Conservation (phyloP, 2,113 vertebrate species). For the Saccopteryx bilineata region DNA sequence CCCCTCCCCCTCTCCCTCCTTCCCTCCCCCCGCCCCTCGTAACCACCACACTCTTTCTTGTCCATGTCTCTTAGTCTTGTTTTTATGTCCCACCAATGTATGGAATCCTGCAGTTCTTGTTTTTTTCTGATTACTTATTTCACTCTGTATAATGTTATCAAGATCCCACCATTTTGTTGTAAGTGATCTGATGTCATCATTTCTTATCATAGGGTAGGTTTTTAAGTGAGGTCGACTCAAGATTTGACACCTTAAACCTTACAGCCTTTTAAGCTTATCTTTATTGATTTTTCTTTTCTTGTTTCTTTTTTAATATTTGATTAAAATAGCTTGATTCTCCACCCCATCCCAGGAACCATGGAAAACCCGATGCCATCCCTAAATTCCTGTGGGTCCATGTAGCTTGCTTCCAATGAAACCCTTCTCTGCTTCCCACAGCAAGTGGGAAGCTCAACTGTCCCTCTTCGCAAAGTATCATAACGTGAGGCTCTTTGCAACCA, state of each 20-base stretch:
- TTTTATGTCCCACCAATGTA: too few species aligned
- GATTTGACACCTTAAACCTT: background rate
- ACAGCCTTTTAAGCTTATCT: background rate
- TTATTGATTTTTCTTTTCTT: background rate
- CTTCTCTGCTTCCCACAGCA: background rate
- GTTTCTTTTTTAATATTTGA: background rate
- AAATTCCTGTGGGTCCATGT: background rate
- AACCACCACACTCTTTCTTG: too few species aligned
- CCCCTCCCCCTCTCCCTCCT: too few species aligned
- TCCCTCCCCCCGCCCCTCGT: too few species aligned
- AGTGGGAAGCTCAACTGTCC: background rate
- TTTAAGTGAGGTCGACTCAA: background rate
- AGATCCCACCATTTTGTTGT: too few species aligned
- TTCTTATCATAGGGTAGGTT: background rate
- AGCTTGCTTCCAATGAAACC: background rate
- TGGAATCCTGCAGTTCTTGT: too few species aligned
- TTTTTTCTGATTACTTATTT: too few species aligned
- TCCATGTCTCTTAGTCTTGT: too few species aligned
- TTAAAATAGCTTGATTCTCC: background rate
- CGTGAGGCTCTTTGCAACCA: fast-evolving
- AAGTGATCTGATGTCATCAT: too few species aligned
- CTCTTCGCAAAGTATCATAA: background rate
- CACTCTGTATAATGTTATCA: too few species aligned
- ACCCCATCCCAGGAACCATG: background rate
- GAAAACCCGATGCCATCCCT: background rate